Conservation (phyloP, 2,113 vertebrate species). For the Hystrix brachyura region DNA sequence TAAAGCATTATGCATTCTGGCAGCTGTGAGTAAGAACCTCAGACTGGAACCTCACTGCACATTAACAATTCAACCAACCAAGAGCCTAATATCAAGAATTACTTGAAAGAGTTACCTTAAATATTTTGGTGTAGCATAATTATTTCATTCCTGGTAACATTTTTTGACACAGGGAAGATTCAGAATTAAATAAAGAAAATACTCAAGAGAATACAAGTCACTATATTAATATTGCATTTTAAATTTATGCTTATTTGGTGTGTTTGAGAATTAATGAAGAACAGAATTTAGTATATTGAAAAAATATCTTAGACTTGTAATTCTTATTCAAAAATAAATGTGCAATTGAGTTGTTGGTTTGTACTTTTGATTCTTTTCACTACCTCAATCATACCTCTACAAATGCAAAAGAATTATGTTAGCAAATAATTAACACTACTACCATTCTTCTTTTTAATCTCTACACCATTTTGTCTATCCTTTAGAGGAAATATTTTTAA, state of each 20-base stretch:
- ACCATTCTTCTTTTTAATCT: neutral
- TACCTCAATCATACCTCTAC: neutral
- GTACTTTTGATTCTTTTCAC: constrained; percentile 17
- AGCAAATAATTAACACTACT: neutral
- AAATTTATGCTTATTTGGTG: neutral
- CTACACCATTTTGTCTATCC: neutral
- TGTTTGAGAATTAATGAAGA: neutral
- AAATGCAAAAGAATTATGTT: neutral
- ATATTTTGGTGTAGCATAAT: constrained; percentile 48
- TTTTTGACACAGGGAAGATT: constrained; percentile 1
- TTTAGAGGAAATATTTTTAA: neutral
- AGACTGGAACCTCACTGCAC: neutral
- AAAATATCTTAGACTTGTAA: neutral
- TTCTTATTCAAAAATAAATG: constrained; percentile 33
- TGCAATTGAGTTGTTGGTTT: neutral
- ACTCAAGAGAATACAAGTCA: constrained; percentile 18
- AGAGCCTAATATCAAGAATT: neutral
- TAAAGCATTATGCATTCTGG: neutral
- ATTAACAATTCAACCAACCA: neutral
- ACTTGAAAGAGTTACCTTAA: neutral
- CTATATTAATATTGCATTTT: constrained; percentile 4
- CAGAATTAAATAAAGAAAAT: constrained; percentile 20
- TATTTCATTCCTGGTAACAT: neutral
- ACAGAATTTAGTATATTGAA: neutral
- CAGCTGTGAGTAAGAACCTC: neutral